phyloP scores from a whole-genome alignment of 2,797 vertebrate species.

The Hippocampus kuda region DNA sequence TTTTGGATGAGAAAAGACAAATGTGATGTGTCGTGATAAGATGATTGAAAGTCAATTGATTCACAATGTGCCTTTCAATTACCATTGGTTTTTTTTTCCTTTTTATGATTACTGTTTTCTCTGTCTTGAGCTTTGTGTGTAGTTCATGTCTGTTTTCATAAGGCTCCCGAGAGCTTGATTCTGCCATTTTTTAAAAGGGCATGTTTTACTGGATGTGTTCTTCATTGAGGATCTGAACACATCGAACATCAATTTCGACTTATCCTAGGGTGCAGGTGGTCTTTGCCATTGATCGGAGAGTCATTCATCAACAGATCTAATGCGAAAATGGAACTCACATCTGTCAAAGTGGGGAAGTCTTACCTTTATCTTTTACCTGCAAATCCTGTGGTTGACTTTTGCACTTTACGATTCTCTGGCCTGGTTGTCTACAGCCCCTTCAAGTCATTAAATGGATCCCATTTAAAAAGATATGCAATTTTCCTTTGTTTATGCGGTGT shows the following conservation, averaged over 20 bases:
- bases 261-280: not conserved
- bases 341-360: conserved; percentile 7
- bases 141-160: not conserved
- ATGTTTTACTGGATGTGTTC: not conserved
- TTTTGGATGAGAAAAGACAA: conserved; percentile 4
- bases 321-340: conserved; percentile 8
- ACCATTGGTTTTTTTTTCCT: conserved; percentile 46
- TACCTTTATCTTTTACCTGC: conserved; percentile 18
- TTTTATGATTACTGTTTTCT: conserved; percentile 44
- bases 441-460: not conserved
- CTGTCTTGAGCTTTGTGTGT: conserved; percentile 18
- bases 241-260: not conserved
- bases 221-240: not conserved
- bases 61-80: conserved; percentile 23
- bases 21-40: not conserved
- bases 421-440: conserved; percentile 7
- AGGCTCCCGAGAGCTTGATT: not conserved
- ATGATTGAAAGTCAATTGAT: conserved; percentile 12
- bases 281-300: not conserved
- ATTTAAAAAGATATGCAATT: not conserved
- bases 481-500: not conserved
- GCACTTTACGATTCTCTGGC: conserved; percentile 66
- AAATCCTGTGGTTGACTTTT: conserved; percentile 52
- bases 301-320: not conserved
- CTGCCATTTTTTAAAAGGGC: not conserved